phyloP scores from a whole-genome alignment of 2,113 vertebrate species.

The Panurus biarmicus region DNA sequence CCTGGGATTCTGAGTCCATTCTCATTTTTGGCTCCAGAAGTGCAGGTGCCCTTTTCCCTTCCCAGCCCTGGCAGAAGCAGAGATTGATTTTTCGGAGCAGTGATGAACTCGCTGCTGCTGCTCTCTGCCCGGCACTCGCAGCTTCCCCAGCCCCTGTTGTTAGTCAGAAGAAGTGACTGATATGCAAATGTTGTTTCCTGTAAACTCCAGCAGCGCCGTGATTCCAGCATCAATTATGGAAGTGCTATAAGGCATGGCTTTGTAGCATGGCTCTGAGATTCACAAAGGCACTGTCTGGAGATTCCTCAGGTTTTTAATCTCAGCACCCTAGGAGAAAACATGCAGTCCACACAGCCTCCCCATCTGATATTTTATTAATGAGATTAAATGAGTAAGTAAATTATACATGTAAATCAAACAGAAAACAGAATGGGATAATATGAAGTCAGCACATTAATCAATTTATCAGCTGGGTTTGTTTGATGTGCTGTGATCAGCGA shows the following conservation, averaged over 20 bases:
- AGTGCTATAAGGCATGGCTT: neutral
- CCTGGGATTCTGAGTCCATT: neutral
- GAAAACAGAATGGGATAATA: neutral
- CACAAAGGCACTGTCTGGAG: neutral
- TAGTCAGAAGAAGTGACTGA: neutral
- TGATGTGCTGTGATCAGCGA: neutral
- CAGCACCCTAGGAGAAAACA: constrained; percentile 6
- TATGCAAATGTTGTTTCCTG: neutral
- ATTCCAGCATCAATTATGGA: neutral
- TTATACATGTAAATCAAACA: constrained; percentile 55
- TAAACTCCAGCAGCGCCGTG: neutral
- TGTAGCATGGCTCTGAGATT: neutral
- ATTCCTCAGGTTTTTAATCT: constrained; percentile 4
- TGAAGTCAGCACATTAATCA: neutral
- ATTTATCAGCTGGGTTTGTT: neutral
- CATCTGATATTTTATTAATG: constrained; percentile 30
- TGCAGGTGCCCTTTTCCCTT: neutral
- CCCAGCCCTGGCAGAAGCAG: rapidly evolving
- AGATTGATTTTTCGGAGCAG: neutral
- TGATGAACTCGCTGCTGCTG: neutral
- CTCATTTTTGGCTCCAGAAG: rapidly evolving
- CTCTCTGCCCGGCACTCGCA: rapidly evolving
- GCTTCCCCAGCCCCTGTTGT: neutral
- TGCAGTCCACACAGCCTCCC: neutral
- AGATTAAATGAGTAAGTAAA: constrained; percentile 52